Base-by-base conservation (phyloP, 1,140 invertebrate species). In the Cepaea nemoralis region DNA sequence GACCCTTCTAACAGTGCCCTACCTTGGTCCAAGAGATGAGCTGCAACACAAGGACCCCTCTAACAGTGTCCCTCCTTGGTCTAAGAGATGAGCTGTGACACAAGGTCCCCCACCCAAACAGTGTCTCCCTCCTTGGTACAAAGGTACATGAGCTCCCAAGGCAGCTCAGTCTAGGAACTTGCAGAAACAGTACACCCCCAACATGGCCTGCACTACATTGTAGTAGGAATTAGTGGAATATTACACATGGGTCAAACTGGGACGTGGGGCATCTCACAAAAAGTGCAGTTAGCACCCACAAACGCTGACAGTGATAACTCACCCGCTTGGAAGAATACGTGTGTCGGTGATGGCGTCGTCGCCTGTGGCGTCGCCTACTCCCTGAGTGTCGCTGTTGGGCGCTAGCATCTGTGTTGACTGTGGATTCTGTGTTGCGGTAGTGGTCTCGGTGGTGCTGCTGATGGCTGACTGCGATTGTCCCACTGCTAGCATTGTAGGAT, bases 261-360 rank as follows among this genome's bases (percentile, higher is more conserved):
- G 69, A 42, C 22, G n/a, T 24, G 35, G 35, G 19, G 19, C 35
- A 40, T 24, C 35, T 40, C 35, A 40, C 24, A 39, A 67, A 27
- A 55, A 66, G 71, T 74, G 35, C 81, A 22, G 66, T 77, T 45
- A 37, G 80, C 82, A 55, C 77, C 37, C 82, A 81, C 42, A 82
- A n/a, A 45, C 77, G 83, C 66, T 76, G 19, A 55, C 8, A 50
- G 80, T 27, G 63, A 35, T 5, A 71, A 82, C 39, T 73, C 45
- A 75, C 55, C 50, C 40, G 79, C 48, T 83, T 63, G 73, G 69
- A 63, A 1, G 69, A 59, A 24, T 73, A 73, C 27, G 59, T 33
- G 19, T 55, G 79, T 59, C 70, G 31, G 40, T 59, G 76, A 24
- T 59, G 69, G 59, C 48, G 77, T 69, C 63, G 69, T 45, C 77